Conservation (phyloP, 2,797 vertebrate genomes). For the Channallabes apus region DNA sequence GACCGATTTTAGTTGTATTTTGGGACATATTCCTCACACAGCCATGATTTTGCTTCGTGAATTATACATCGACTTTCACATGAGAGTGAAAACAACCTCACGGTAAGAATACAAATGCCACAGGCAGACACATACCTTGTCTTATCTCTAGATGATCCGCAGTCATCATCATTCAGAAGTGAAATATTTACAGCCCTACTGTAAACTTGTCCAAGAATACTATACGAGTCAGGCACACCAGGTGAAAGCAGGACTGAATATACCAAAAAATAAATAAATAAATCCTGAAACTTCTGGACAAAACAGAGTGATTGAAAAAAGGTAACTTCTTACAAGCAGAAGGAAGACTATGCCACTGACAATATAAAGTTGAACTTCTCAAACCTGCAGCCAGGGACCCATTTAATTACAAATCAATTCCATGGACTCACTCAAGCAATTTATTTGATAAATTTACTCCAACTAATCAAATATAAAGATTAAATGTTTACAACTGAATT, state of each 20-base stretch:
- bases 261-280: constrained; percentile 14
- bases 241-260: constrained; percentile 5
- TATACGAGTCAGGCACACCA: neutral
- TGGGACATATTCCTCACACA: constrained; percentile 21
- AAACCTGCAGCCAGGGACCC: neutral
- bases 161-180: constrained; percentile 16
- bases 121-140: constrained; percentile 33
- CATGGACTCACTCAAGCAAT: neutral
- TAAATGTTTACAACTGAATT: neutral
- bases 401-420: neutral
- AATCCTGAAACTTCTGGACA: neutral
- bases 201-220: constrained; percentile 10
- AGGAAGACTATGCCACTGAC: neutral
- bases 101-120: constrained; percentile 48
- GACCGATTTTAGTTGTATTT: constrained; percentile 3
- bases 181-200: constrained; percentile 18
- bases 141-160: constrained; percentile 15
- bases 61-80: constrained; percentile 29
- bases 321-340: neutral
- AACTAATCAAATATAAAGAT: neutral
- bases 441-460: neutral
- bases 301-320: neutral
- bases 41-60: constrained; percentile 30
- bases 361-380: constrained; percentile 8
- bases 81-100: constrained; percentile 24